These are phyloP conservation scores for Himalopsyche phryganea DNA, from an alignment of 1,140 invertebrate genomes.

Conservation along the genomic window DNA sequence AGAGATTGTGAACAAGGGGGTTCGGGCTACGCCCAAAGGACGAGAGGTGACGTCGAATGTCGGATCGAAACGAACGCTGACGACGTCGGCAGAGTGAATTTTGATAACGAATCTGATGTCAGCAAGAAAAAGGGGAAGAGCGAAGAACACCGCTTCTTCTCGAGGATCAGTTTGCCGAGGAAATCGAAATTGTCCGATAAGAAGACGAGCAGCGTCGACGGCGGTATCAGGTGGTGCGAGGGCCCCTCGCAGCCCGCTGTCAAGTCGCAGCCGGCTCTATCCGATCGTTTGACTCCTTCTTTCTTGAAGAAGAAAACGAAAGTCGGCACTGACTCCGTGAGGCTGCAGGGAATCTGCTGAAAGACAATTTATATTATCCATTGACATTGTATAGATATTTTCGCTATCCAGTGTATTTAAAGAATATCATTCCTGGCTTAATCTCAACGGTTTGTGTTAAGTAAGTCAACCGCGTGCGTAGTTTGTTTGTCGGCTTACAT, in stretches of 20 bases:
- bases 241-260: constrained; percentile 36
- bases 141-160: constrained; percentile 43
- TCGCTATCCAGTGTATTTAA: too few species aligned
- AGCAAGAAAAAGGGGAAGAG: constrained; percentile 25
- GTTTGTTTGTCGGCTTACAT: too few species aligned
- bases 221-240: constrained; percentile 40
- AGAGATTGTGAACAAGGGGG: too few species aligned
- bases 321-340: constrained; percentile 32
- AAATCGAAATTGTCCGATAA: constrained; percentile 41
- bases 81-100: too few species aligned
- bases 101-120: neutral
- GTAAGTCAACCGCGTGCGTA: too few species aligned
- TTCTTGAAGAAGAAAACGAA: constrained; percentile 50
- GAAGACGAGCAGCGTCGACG: constrained; percentile 32
- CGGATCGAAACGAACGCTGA: constrained; percentile 37
- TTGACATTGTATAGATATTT: too few species aligned
- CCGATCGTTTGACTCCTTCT: constrained; percentile 45
- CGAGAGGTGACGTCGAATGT: constrained; percentile 45
- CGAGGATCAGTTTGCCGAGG: constrained; percentile 44
- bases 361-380: too few species aligned
- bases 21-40: neutral
- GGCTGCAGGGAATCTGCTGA: constrained; percentile 24
- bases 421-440: too few species aligned
- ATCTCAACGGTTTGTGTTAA: too few species aligned
- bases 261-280: constrained; percentile 42